Evolutionary conservation across 2,797 vertebrate genomes (phyloP).

Genomic region (Ficedula albicollis): DNA sequence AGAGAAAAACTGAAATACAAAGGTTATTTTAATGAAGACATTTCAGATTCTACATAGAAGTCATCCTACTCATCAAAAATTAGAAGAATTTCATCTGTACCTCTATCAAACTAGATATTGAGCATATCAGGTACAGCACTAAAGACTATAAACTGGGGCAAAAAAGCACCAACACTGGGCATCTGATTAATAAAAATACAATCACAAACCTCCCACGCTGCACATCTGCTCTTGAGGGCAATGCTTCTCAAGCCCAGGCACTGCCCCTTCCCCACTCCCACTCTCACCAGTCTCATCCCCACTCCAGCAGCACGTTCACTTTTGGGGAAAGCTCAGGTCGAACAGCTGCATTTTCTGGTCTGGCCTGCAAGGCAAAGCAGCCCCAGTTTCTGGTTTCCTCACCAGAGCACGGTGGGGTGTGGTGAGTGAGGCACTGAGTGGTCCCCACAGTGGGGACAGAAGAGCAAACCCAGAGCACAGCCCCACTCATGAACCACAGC

Average conservation of each 20-base stretch:
- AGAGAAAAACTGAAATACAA: background rate
- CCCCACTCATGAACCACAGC: background rate
- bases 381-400: background rate
- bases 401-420: accelerated
- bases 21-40: background rate
- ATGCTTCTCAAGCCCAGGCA: background rate
- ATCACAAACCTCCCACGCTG: background rate
- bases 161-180: background rate
- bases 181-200: background rate
- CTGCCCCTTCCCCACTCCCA: background rate
- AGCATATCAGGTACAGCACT: background rate
- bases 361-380: background rate
- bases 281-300: background rate
- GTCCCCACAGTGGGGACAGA: background rate
- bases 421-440: accelerated
- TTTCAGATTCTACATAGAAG: background rate
- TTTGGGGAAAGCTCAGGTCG: background rate
- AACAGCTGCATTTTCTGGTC: background rate
- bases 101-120: background rate
- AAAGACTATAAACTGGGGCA: background rate
- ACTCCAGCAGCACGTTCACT: background rate
- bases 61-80: background rate
- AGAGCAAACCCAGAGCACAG: background rate
- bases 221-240: background rate
- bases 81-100: background rate